A percentile compares a stretch with the other conserved stretches of the same genome.
These are phyloP conservation scores for Melipona bicolor DNA, from an alignment of 2,888 invertebrate species.

Conservation along the genomic window DNA sequence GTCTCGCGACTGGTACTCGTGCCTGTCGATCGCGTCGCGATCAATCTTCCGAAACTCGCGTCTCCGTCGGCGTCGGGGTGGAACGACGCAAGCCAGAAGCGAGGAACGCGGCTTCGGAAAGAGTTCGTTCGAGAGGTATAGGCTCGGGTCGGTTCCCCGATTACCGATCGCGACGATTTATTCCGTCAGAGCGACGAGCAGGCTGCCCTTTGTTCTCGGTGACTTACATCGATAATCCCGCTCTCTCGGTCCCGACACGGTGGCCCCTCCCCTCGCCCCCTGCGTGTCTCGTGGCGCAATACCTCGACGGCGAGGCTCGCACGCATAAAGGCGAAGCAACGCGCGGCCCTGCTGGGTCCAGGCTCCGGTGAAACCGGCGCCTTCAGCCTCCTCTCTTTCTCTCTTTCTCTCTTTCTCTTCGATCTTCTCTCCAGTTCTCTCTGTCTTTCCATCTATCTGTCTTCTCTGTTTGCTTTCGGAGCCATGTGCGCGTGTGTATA, in stretches of 20 bases:
- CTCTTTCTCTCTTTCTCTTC: conserved; percentile 1
- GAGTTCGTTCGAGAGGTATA: not conserved
- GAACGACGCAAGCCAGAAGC: not conserved
- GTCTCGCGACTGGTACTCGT: no score
- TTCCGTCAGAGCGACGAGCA: conserved; percentile 64
- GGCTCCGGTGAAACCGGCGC: conserved; percentile 71
- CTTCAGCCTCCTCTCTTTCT: conserved; percentile 43
- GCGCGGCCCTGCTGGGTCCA: conserved; percentile 51
- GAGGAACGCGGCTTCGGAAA: not conserved
- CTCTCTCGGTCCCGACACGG: conserved; percentile 60
- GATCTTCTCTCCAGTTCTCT: not conserved
- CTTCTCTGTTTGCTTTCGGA: not conserved
- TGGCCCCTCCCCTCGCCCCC: conserved; percentile 52
- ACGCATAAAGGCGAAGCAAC: conserved; percentile 65
- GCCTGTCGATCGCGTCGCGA: no score
- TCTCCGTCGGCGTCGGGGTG: no score
- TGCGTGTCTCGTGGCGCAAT: conserved; percentile 59
- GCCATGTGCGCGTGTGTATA: not conserved
- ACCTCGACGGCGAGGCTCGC: conserved; percentile 62
- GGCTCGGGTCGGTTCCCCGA: conserved; percentile 41
- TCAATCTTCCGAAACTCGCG: no score
- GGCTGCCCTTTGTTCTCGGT: conserved; percentile 70
- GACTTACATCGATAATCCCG: conserved; percentile 72
- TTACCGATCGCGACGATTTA: conserved; percentile 66
- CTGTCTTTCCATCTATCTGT: not conserved